A percentile compares a stretch with the other conserved stretches of the same genome.
These are phyloP conservation scores for Hyperoplus lanceolatus DNA, from an alignment of 2,797 vertebrate species.

Conservation along the genomic window DNA sequence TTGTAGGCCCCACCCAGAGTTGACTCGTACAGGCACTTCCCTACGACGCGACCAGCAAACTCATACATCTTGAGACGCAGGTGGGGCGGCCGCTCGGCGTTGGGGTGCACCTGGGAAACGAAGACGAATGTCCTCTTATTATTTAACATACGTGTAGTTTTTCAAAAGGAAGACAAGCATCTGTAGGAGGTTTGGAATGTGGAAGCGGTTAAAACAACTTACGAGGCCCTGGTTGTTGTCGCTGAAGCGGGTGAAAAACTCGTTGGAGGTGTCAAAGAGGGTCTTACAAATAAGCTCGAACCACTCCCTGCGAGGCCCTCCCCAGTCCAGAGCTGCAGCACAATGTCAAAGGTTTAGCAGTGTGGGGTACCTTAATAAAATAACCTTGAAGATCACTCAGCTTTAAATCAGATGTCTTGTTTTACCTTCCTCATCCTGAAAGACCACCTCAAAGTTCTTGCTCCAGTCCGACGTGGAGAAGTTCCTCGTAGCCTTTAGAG, in stretches of 20 bases:
- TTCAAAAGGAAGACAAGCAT: not conserved
- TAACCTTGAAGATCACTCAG: not conserved
- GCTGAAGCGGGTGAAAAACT: constrained; percentile 96
- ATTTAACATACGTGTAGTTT: not conserved
- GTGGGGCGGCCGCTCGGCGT: constrained; percentile 91
- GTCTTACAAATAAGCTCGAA: constrained; percentile 97
- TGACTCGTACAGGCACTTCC: constrained; percentile 98
- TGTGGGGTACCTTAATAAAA: not conserved
- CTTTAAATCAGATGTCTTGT: constrained; percentile 21
- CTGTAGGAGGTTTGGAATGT: not conserved
- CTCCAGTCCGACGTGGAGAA: constrained; percentile 99
- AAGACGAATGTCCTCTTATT: not conserved
- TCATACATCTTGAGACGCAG: constrained; percentile 95
- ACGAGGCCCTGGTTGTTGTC: constrained; percentile 98
- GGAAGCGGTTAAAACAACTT: constrained; percentile 38
- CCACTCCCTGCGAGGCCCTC: constrained; percentile 98
- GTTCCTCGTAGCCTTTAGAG: constrained; percentile 95
- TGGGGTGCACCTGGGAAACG: constrained; percentile 93
- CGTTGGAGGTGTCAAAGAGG: constrained; percentile 95
- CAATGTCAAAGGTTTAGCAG: not conserved
- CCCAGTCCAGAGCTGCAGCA: constrained; percentile 95
- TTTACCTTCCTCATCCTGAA: constrained; percentile 98
- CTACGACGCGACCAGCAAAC: constrained; percentile 96
- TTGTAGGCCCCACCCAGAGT: constrained; percentile 96
- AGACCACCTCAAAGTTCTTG: constrained; percentile 98